These are phyloP conservation scores for Cetonia aurata DNA, from an alignment of 2,888 invertebrate species.

Conservation along the genomic window DNA sequence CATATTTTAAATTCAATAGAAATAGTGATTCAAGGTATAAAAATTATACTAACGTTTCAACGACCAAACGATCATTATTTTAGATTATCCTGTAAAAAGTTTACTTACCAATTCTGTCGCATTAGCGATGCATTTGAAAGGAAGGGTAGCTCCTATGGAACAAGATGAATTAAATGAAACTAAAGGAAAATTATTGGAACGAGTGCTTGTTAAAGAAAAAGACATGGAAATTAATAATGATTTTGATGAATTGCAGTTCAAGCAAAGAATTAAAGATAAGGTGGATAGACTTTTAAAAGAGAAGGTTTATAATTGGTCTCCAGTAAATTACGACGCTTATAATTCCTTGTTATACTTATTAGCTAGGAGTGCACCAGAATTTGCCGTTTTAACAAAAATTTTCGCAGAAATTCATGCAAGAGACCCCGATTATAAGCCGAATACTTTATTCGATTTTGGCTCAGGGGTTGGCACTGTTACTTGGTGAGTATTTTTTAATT, in stretches of 20 bases:
- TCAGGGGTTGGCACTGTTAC: constrained; percentile 89
- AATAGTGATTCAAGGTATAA: constrained; percentile 68
- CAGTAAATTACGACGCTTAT: constrained; percentile 76
- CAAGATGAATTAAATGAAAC: constrained; percentile 67
- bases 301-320: constrained; percentile 80
- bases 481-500: constrained; percentile 72
- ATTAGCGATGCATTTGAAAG: constrained; percentile 73
- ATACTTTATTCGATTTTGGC: constrained; percentile 89
- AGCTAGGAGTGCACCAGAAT: constrained; percentile 80
- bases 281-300: constrained; percentile 72
- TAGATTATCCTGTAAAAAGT: constrained; percentile 72
- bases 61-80: neutral
- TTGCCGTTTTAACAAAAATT: constrained; percentile 77
- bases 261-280: constrained; percentile 69
- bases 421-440: constrained; percentile 78
- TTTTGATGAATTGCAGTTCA: constrained; percentile 65
- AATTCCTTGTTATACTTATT: constrained; percentile 79
- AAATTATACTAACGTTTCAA: neutral
- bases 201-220: constrained; percentile 53
- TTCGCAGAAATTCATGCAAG: constrained; percentile 79
- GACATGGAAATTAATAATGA: constrained; percentile 64
- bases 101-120: constrained; percentile 69
- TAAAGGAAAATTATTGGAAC: constrained; percentile 64
- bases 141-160: constrained; percentile 77
- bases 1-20: constrained; percentile 72